These are phyloP conservation scores for Amphiura filiformis DNA, from an alignment of 35 echinoderm and acorn worm genomes.

Conservation along the genomic window DNA sequence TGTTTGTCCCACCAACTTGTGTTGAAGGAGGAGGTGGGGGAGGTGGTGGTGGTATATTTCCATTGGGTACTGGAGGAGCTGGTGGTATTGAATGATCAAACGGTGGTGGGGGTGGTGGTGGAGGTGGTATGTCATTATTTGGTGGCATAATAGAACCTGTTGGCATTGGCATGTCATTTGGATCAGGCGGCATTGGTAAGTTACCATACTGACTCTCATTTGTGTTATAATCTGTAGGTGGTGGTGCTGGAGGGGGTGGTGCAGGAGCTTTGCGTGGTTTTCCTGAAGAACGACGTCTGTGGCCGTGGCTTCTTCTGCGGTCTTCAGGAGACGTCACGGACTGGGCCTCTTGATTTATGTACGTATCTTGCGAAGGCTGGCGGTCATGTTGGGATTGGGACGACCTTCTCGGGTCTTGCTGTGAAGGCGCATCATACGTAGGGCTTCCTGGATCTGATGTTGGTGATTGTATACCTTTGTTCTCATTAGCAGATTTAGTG, in stretches of 20 bases:
- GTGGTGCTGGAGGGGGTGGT: not conserved
- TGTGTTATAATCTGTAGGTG: not conserved
- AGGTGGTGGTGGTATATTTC: not conserved
- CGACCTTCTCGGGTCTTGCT: not conserved
- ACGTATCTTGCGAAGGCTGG: too few relatives aligned
- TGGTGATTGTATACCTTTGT: not conserved
- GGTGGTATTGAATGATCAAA: not conserved
- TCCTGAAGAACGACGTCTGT: not conserved
- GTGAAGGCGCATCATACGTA: not conserved
- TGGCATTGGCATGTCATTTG: not conserved
- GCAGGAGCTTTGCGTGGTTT: not conserved
- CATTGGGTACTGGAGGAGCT: not conserved
- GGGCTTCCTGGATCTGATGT: not conserved
- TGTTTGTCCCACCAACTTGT: not conserved
- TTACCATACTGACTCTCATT: not conserved
- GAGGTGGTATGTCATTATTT: too few relatives aligned
- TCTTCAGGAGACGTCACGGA: not conserved
- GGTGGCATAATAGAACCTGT: not conserved
- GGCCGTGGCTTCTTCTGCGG: not conserved
- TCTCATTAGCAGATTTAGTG: not conserved
- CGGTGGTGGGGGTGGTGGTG: not conserved
- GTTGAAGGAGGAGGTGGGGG: not conserved
- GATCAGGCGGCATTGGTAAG: not conserved
- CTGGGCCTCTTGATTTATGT: too few relatives aligned
- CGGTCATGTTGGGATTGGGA: too few relatives aligned